Evolutionary conservation across 2,113 vertebrate species (phyloP), one percentile per base, ranked within the genome.

Genomic region (Plestiodon gilberti): DNA sequence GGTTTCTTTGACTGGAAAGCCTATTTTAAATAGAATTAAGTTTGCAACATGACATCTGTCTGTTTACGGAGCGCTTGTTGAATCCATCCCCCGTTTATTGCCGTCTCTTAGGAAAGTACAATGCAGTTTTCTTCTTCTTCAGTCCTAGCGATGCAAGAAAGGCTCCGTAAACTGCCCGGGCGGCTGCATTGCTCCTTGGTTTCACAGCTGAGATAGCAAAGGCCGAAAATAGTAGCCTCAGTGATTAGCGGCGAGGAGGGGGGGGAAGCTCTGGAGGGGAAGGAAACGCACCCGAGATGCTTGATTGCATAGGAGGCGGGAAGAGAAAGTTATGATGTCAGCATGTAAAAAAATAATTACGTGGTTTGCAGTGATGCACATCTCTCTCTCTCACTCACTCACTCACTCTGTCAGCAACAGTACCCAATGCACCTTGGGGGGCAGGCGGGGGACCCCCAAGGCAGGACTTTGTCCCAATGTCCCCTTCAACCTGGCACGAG

Each of bases 91-190:
- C 14, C 48, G 38, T 76, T 62, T 65, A 61, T 15, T 61, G 71
- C 17, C 17, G 23, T 2, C 35, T 10, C 28, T 7, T n/a, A 48
- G 6, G 3, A 55, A 8, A 84, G 13, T 0, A 0, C 0, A 0
- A 30, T 6, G 6, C 71, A 38, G 2, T 48, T 48, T 48, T 4
- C 43, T 48, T n/a, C 18, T 74, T 38, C 13, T 84, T 82, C 38
- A 52, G 71, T 43, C 73, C 71, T 0, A 0, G 76, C n/a, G 57
- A 52, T 80, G 69, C n/a, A 52, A 3, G 14, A 3, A 78, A 9
- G 7, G 40, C 73, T 83, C 7, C 2, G 6, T 8, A 0, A 1
- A 33, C 30, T 52, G 59, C 33, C 64, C 30, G 22, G 59, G n/a
- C 64, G 35, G 61, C 76, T 3, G 4, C n/a, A 57, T 55, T 25